phyloP scores from a whole-genome alignment of 2,797 vertebrate species.

The Salarias fasciatus region DNA sequence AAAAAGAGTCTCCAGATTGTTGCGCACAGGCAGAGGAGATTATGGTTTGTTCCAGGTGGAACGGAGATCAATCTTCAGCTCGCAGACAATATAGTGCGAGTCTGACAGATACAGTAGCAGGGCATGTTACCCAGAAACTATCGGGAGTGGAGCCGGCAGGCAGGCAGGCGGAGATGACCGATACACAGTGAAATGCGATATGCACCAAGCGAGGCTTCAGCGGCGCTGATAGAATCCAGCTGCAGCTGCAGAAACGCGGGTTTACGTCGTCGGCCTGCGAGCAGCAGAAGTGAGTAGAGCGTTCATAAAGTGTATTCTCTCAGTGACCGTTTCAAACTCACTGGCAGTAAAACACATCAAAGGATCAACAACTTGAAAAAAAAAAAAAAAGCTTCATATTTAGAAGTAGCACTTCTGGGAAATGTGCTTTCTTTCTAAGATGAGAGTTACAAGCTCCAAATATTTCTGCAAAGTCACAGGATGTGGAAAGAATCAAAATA shows the following conservation, averaged over 20 bases:
- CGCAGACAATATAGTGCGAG: conserved; percentile 15
- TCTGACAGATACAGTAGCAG: conserved; percentile 38
- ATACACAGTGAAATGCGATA: conserved; percentile 27
- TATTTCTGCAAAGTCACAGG: background rate
- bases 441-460: background rate
- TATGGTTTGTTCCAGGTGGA: conserved; percentile 16
- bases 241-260: conserved; percentile 20
- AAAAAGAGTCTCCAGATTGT: conserved; percentile 10
- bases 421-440: background rate
- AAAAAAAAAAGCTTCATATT: background rate
- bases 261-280: conserved; percentile 19
- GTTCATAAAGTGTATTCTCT: background rate
- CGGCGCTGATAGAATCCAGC: conserved; percentile 15
- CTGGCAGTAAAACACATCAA: background rate
- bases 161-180: conserved; percentile 5
- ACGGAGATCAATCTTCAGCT: conserved; percentile 18
- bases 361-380: background rate
- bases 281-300: background rate
- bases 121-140: conserved; percentile 34
- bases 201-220: conserved; percentile 11
- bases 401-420: background rate
- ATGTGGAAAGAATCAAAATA: too few relatives aligned
- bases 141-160: conserved; percentile 11
- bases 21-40: conserved; percentile 16
- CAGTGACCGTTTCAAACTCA: conserved; percentile 5